Evolutionary conservation across 1,140 invertebrate species (phyloP).

Genomic region (Prorops nasuta): DNA sequence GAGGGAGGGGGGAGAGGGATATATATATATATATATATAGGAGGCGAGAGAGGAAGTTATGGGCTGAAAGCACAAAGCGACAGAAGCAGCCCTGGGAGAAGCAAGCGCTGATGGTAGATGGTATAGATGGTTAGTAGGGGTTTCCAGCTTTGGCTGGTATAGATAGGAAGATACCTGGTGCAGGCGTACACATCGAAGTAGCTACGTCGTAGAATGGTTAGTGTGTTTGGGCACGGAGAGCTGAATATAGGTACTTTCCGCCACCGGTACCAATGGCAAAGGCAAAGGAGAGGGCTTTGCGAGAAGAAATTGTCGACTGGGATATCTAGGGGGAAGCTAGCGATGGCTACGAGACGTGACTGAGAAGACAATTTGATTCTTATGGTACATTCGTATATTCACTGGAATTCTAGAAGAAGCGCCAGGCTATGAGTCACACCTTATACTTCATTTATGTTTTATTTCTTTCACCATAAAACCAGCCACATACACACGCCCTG

Average conservation of each 20-base stretch:
- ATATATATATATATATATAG: no score
- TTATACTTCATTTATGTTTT: no score
- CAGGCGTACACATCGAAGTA: slow-evolving; percentile 2
- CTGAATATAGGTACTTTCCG: slow-evolving; percentile 35
- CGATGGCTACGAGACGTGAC: slow-evolving; percentile 25
- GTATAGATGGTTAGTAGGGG: slow-evolving; percentile 6
- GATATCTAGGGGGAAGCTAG: slow-evolving; percentile 22
- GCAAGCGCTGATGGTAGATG: slow-evolving; percentile 9
- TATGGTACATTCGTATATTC: no score
- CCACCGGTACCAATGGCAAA: slow-evolving; percentile 29
- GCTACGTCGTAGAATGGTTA: slow-evolving; percentile 23
- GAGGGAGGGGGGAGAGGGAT: no score
- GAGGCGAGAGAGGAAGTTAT: no score
- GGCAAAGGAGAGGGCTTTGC: slow-evolving; percentile 29
- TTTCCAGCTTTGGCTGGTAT: slow-evolving; percentile 6
- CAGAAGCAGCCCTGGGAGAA: slow-evolving; percentile 1
- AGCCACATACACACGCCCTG: no score
- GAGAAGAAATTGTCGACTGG: slow-evolving; percentile 31
- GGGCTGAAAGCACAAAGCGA: no score
- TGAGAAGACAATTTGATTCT: slow-evolving; percentile 12
- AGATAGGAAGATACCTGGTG: slow-evolving; percentile 3
- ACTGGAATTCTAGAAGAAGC: no score
- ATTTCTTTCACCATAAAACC: no score
- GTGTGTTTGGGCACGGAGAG: slow-evolving; percentile 34
- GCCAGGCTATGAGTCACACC: no score